Evolutionary conservation across 1,140 invertebrate genomes (phyloP), one percentile per base, ranked within the genome.

Genomic region (Cotesia chilonis): DNA sequence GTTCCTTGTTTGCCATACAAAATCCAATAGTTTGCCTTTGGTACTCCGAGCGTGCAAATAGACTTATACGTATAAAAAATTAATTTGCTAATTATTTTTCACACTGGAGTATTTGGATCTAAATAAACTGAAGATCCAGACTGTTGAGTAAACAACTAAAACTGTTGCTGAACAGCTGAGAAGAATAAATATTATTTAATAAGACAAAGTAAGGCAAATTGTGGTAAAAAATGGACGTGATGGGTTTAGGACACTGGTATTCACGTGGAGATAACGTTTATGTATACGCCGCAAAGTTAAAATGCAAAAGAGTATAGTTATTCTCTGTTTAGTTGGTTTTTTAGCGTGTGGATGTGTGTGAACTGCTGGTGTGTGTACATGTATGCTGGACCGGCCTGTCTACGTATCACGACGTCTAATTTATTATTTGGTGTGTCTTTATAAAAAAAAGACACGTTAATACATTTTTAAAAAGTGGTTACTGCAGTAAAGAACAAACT

Each of bases 1-100:
- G 85, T 87, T 87, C 85, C 85, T 87, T 86, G 85, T 87, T 87
- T 87, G 85, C 85, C 85, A 85, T 85, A 87, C 84, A 85, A 87
- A 87, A 86, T 87, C 85, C 82, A 87, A 85, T 87, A 87, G 85
- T 87, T 87, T 81, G 82, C 82, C 83, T 83, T 82, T 84, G 84
- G 71, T 72, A 72, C 70, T 78, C 81, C 77, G 78, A 77, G 78
- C 83, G 82, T 77, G 77, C 78, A 80, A 81, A 77, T 83, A 83
- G 82, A 81, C 75, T 64, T 73, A 75, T 79, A 80, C 71, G 76
- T 74, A 75, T 75, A 77, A 73, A 72, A 70, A 71, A 77, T 76
- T 77, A 67, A 70, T 37, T 37, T 41, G 51, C 17, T n/a, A 38
- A 28, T 20, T 55, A 20, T 60, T 60, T 55, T 38, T 1, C 36